Percentiles rank a stretch among this genome's conserved stretches.
Evolutionary conservation across 2,888 invertebrate species (phyloP).

Genomic region (Drosophila rellima): DNA sequence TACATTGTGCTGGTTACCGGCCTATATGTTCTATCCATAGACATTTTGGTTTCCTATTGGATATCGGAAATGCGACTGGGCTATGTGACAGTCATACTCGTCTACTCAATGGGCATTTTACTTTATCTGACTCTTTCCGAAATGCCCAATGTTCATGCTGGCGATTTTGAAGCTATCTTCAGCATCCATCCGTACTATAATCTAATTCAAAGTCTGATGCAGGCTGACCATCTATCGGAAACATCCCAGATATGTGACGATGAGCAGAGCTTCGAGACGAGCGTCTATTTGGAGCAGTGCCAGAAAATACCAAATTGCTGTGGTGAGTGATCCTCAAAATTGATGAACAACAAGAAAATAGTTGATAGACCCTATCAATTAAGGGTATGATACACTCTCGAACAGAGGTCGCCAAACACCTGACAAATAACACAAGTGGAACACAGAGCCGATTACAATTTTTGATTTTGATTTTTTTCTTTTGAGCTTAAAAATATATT

Average conservation of each 20-base stretch:
- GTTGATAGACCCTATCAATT: no score
- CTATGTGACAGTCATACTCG: constrained; percentile 34
- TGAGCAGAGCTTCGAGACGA: constrained; percentile 42
- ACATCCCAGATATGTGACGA: constrained; percentile 32
- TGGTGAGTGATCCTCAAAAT: constrained; percentile 29
- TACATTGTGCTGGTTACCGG: constrained; percentile 31
- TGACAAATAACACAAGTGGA: no score
- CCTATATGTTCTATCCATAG: constrained; percentile 40
- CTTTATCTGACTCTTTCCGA: constrained; percentile 12
- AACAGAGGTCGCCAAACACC: not conserved
- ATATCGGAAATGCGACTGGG: constrained; percentile 25
- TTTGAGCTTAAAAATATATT: no score
- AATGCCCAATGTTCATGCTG: not conserved
- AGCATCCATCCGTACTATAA: constrained; percentile 37
- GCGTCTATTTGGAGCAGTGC: constrained; percentile 54
- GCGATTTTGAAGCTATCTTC: not conserved
- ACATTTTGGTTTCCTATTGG: constrained; percentile 38
- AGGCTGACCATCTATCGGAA: not conserved
- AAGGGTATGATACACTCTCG: not conserved
- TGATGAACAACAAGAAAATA: no score
- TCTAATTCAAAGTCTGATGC: constrained; percentile 34
- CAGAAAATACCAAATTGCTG: constrained; percentile 52
- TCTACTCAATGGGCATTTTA: constrained; percentile 43
- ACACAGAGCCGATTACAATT: no score
- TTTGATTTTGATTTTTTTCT: no score